Base-by-base conservation (phyloP, 2,113 vertebrate species). In the Dissostichus mawsoni region DNA sequence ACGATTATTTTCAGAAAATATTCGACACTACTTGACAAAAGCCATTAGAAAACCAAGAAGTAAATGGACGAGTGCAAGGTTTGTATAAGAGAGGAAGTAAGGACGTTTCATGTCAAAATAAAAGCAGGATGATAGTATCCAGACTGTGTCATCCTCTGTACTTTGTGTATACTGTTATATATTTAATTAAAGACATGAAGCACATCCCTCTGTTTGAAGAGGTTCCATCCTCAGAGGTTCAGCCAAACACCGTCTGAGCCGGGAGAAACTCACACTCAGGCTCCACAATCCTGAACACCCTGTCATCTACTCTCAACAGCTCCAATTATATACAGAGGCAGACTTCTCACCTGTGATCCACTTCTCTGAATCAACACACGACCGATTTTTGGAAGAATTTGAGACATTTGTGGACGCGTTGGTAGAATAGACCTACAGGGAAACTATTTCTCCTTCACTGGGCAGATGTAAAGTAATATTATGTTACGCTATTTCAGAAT, bases 81-180 rank as follows among this genome's bases (percentile, higher is more conserved):
- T 92, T 82, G 89, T 75, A 53, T 74, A 45, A 70, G 33, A 81
- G 66, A 82, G 81, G 89, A 88, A 82, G 86, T 55, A 17, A 65
- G 20, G 65, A 47, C 23, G 14, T 57, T 20, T 64, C 9, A 33
- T 71, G 90, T 87, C 87, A 73, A 87, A 92, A 92, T 83, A 90
- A 68, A 80, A 69, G 69, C 45, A 23, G 17, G 36, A 33, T 85
- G 83, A 94, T 52, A 48, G 64, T 44, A 86, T 78, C 73, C 93
- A 94, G 92, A 84, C 1, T 18, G 11, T 65, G 44, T 33, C 48
- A 58, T 57, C 29, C 17, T 25, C 17, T 55, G 4, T 11, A 45
- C 66, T 63, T 81, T 41, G 36, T 41, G 36, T 41, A 41, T 41
- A 41, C 36, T 41, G 8, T 41, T 8, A 41, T 8, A 41, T 41